Evolutionary conservation across 2,113 vertebrate species (phyloP), one percentile per base, ranked within the genome.

Genomic region (Oxyruncus cristatus): DNA sequence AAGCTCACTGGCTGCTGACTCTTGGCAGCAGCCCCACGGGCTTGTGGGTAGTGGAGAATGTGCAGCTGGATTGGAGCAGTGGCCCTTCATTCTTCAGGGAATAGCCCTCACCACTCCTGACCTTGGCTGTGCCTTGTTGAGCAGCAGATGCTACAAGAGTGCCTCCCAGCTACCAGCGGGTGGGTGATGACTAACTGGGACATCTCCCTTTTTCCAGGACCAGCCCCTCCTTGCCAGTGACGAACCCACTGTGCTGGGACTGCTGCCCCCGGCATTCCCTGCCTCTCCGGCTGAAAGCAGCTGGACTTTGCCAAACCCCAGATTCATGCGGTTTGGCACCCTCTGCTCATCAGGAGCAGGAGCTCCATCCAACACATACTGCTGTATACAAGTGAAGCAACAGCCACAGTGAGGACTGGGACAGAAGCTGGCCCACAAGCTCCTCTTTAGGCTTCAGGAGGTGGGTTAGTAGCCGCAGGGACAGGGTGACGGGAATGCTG

Each of bases 401-500:
- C 79, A 86, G 83, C 68, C 44, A 0, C 76, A 39, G 65, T 0
- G 1, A 90, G 72, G 44, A 6, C 56, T 32, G 65, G 82, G 72
- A 53, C 92, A 94, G 88, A 32, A 85, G 90, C 79, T 77, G 79
- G 56, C 85, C 95, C 68, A 32, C 39, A 12, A 74, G 65, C 59
- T 92, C 35, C 78, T 50, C 88, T 92, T 50, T 62, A 47, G 93
- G 88, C 66, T 88, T 81, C 35, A 39, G 95, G 93, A 93, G 93
- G 27, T 83, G 85, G 93, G 88, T 81, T 84, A 39, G 88, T 27
- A 91, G 96, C 88, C 24, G 2, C 96, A 89, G 83, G 83, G 85
- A 95, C 88, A 92, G 91, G 80, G 91, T 95, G 89, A 96, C 21
- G 49, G 89, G 95, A 95, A 94, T 96, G 88, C 44, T 72, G 52